A percentile compares a stretch with the other conserved stretches of the same genome.
Evolutionary conservation across 1,140 invertebrate species (phyloP).

Genomic region (Heliothis virescens): DNA sequence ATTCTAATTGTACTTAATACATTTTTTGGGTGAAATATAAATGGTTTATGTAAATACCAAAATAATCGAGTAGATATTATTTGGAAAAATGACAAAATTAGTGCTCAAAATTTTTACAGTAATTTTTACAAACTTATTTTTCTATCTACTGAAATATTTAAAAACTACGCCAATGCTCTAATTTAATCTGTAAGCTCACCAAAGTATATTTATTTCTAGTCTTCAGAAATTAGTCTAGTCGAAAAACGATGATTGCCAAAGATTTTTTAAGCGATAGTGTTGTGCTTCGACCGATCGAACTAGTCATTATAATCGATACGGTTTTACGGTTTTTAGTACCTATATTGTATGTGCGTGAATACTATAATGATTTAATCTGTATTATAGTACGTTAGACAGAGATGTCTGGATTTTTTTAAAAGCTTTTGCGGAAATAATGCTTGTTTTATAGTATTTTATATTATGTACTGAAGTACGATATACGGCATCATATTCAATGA

Average conservation of each 20-base stretch:
- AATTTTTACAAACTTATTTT: constrained; percentile 25
- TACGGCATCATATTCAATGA: background rate
- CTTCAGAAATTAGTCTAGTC: constrained; percentile 65
- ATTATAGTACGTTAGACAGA: background rate
- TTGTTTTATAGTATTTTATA: background rate
- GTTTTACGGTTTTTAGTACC: constrained; percentile 44
- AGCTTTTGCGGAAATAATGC: constrained; percentile 1
- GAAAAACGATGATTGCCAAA: constrained; percentile 67
- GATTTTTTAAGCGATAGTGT: constrained; percentile 62
- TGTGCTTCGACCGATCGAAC: constrained; percentile 66
- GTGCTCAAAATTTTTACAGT: constrained; percentile 41
- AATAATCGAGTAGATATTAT: background rate
- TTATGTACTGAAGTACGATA: background rate
- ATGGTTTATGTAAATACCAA: background rate
- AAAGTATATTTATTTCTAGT: constrained; percentile 67
- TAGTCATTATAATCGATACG: constrained; percentile 68
- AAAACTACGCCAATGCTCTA: background rate
- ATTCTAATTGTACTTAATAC: background rate
- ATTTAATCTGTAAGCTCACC: constrained; percentile 50
- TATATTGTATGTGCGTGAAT: constrained; percentile 46
- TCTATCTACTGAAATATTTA: too few species aligned
- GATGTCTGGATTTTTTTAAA: background rate
- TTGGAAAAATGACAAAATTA: constrained; percentile 43
- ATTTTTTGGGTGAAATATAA: background rate
- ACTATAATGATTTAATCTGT: constrained; percentile 27